Base-by-base conservation (phyloP, 2,888 invertebrate genomes). In the Gandaritis pyraliata region DNA sequence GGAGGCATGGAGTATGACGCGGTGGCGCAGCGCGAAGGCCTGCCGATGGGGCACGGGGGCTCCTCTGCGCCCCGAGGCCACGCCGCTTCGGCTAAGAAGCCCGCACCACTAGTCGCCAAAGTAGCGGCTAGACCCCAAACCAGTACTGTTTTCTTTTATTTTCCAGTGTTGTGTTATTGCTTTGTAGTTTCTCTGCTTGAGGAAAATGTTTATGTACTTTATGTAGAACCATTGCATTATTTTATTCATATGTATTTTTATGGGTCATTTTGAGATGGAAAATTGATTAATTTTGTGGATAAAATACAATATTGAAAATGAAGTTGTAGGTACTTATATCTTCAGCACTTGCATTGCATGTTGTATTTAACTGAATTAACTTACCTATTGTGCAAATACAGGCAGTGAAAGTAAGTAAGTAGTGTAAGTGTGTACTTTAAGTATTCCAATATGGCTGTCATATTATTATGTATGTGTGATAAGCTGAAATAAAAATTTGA, bases 1-100 rank as follows among this genome's bases (percentile, higher is more conserved):
- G 96, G 96, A 88, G 98, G 98, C 85, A 94, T 95, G 82, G 97
- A 98, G 71, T 99, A 99, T 91, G 97, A 98, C 92, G 96, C 99
- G 61, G 90, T 97, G 81, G 95, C 94, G 71, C 96, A 96, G 81
- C 94, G 99, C 75, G 96, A 96, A 80, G 97, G 97, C 76, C 96
- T 97, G 83, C 94, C 94, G 58, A 95, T 98, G 95, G 97, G 97
- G 75, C 94, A 94, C 81, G 96, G 96, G 74, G 95, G 95, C 70
- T 88, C 92, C 65, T 91, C 93, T 54, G 94, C 94, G 70, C 84
- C 87, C 80, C 72, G 82, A 60, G 88, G 75, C 81, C 85, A 77
- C 87, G 82, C 91, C 83, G 79, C 85, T 78, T 66, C 79, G 47
- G 75, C 80, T 68, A 82, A 80, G 87, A 93, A 86, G 84, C 90